Evolutionary conservation across 2,797 vertebrate species (phyloP).

Genomic region (Podarcis lilfordi): DNA sequence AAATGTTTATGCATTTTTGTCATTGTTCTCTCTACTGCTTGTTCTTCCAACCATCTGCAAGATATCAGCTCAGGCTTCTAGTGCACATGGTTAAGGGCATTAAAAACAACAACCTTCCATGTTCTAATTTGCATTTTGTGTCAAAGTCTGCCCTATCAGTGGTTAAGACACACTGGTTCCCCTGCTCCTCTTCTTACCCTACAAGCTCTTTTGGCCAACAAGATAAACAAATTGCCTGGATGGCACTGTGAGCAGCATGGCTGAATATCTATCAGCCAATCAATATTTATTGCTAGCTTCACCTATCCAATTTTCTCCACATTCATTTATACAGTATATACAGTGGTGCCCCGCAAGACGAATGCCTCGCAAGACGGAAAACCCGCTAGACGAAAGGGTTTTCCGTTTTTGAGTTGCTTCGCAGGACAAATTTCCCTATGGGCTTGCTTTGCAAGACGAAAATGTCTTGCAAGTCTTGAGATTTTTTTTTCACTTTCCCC

Average conservation of each 20-base stretch:
- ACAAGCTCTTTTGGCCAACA: neutral
- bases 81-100: neutral
- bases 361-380: no score
- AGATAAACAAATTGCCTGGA: neutral
- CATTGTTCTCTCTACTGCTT: neutral
- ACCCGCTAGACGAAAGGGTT: no score
- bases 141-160: neutral
- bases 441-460: no score
- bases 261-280: constrained; percentile 18
- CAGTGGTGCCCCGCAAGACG: no score
- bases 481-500: no score
- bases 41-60: neutral
- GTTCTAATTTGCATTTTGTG: constrained; percentile 6
- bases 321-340: neutral
- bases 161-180: neutral
- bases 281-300: constrained; percentile 21
- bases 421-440: no score
- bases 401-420: no score
- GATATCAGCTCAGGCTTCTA: neutral
- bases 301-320: neutral
- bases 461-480: no score
- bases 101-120: neutral
- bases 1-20: neutral
- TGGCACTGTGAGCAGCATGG: neutral
- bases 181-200: neutral